Conservation (phyloP, 2,888 invertebrate genomes). For the Lepidochrysops patricia region DNA sequence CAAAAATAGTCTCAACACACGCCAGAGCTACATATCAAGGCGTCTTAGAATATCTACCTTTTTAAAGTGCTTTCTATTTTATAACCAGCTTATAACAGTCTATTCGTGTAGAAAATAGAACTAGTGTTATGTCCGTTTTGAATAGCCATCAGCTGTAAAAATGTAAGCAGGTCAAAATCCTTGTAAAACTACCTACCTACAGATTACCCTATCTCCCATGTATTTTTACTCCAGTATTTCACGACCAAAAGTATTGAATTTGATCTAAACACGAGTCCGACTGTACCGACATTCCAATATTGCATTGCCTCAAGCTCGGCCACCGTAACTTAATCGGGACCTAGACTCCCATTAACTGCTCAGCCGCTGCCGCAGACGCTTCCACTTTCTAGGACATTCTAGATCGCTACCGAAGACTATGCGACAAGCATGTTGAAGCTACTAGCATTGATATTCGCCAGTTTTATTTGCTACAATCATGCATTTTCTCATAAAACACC, state of each 20-base stretch:
- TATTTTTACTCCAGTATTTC: too few relatives aligned
- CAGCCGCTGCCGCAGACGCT: not conserved
- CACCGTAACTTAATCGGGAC: slow-evolving; percentile 1
- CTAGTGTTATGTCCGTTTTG: too few relatives aligned
- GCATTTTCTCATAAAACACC: slow-evolving; percentile 35
- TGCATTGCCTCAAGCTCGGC: not conserved
- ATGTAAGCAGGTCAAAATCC: too few relatives aligned
- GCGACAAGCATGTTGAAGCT: slow-evolving; percentile 28
- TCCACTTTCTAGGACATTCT: not conserved
- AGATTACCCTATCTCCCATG: too few relatives aligned
- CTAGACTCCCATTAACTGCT: not conserved
- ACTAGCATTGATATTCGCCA: slow-evolving; percentile 34
- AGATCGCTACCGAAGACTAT: not conserved
- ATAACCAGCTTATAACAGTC: too few relatives aligned
- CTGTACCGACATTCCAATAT: slow-evolving; percentile 18
- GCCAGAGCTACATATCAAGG: too few relatives aligned
- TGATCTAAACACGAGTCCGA: slow-evolving; percentile 13
- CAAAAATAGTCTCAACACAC: too few relatives aligned
- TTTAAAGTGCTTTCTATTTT: too few relatives aligned
- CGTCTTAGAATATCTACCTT: too few relatives aligned
- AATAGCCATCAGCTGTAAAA: too few relatives aligned
- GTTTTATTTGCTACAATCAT: slow-evolving; percentile 40
- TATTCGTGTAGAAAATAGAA: not conserved
- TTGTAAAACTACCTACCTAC: too few relatives aligned
- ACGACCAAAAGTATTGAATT: too few relatives aligned